Conservation (phyloP, 2,888 invertebrate genomes). For the Anthophora plumipes region DNA sequence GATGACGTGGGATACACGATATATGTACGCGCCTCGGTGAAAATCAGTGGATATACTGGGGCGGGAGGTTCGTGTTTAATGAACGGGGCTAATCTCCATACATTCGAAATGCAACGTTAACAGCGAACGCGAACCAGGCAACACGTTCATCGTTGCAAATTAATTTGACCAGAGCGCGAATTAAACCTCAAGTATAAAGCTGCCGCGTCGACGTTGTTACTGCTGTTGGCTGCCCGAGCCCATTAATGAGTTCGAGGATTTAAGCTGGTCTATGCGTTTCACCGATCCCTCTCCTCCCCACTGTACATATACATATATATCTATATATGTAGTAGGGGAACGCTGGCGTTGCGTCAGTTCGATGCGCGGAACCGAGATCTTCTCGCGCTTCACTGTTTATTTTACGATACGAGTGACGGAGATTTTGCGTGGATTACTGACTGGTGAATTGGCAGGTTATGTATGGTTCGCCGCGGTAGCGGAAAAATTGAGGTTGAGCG, state of each 20-base stretch:
- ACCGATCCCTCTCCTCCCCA: constrained; percentile 40
- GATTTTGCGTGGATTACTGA: neutral
- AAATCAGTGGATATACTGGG: constrained; percentile 40
- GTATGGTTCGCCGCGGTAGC: neutral
- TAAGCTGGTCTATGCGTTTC: constrained; percentile 66
- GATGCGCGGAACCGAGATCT: neutral
- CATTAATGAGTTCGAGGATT: constrained; percentile 78
- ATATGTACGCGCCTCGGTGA: too few species aligned
- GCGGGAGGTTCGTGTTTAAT: constrained; percentile 76
- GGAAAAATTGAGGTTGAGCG: neutral
- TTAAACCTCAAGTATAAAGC: constrained; percentile 83
- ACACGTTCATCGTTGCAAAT: constrained; percentile 82
- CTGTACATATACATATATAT: too few species aligned
- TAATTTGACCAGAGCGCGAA: constrained; percentile 80
- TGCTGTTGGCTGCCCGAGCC: constrained; percentile 35
- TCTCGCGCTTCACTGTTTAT: neutral
- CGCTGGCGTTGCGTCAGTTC: neutral
- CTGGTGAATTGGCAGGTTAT: neutral
- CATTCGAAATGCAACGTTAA: constrained; percentile 76
- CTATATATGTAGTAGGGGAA: too few species aligned
- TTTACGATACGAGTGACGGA: neutral
- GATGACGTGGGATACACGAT: constrained; percentile 65
- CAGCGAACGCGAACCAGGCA: constrained; percentile 56
- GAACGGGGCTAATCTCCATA: constrained; percentile 80
- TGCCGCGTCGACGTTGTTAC: constrained; percentile 48